Evolutionary conservation across 2,113 vertebrate species (phyloP).

Genomic region (Cavia aperea): DNA sequence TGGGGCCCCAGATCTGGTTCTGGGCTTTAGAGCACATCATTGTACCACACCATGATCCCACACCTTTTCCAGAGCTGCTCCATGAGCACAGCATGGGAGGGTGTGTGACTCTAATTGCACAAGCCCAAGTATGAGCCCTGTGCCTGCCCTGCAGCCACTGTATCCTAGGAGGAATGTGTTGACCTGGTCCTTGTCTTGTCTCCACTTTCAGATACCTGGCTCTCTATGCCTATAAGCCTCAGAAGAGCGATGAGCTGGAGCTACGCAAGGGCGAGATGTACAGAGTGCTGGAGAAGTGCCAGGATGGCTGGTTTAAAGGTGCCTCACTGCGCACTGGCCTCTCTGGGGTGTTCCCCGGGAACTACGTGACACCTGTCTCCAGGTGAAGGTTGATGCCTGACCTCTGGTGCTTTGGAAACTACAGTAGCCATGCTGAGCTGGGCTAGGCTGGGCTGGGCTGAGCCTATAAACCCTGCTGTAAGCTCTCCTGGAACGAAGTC

Average conservation of each 20-base stretch:
- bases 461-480: neutral
- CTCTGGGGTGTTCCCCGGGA: conserved; percentile 96
- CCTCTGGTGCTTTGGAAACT: neutral
- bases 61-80: neutral
- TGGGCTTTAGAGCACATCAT: neutral
- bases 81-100: neutral
- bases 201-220: conserved; percentile 85
- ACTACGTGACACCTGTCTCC: conserved; percentile 96
- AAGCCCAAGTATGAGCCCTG: neutral
- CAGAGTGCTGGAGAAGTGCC: conserved; percentile 96
- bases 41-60: neutral
- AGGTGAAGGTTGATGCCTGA: conserved; percentile 78
- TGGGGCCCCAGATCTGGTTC: neutral
- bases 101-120: neutral
- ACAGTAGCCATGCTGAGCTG: neutral
- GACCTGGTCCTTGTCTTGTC: neutral
- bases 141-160: neutral
- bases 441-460: neutral
- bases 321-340: conserved; percentile 89
- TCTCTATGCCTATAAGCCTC: conserved; percentile 96
- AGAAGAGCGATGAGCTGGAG: conserved; percentile 96
- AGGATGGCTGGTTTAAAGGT: conserved; percentile 98
- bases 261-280: conserved; percentile 98
- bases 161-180: neutral
- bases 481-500: neutral